Evolutionary conservation across 2,888 invertebrate species (phyloP).

Genomic region (Chamaedrilus cognettii): DNA sequence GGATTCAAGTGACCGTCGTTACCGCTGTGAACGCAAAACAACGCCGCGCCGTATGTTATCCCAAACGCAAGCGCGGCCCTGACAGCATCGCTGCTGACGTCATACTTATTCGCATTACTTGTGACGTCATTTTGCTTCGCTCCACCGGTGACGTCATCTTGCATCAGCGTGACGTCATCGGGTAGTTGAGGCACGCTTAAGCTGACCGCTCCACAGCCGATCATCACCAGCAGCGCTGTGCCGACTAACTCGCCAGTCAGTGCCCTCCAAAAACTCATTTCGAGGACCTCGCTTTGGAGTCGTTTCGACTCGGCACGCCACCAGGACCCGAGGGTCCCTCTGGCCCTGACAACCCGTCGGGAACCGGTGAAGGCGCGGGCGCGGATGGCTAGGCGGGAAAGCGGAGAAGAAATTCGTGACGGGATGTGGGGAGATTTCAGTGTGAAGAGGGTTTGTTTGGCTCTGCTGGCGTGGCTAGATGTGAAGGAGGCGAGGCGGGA

Average conservation of each 20-base stretch:
- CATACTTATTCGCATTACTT: not conserved
- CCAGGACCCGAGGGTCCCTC: not conserved
- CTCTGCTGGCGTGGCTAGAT: too few species aligned
- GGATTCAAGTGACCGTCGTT: conserved; percentile 57
- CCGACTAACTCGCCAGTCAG: conserved; percentile 1
- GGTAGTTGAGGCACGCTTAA: not conserved
- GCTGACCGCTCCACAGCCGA: conserved; percentile 1
- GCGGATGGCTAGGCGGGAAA: not conserved
- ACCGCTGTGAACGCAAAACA: conserved; percentile 56
- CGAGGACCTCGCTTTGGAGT: not conserved
- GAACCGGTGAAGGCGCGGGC: not conserved
- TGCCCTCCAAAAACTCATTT: not conserved
- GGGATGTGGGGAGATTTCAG: too few species aligned
- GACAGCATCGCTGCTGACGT: too few species aligned
- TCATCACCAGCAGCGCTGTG: not conserved
- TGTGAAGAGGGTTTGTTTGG: too few species aligned
- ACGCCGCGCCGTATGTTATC: conserved; percentile 52
- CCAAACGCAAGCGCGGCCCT: conserved; percentile 53
- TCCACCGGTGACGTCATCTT: not conserved
- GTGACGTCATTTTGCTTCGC: not conserved
- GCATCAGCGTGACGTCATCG: not conserved
- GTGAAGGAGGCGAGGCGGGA: too few species aligned
- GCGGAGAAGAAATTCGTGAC: too few species aligned
- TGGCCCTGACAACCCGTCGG: not conserved
- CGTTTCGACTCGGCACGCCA: not conserved